Conservation (phyloP, 2,888 invertebrate species). For the Amiota mariae region DNA sequence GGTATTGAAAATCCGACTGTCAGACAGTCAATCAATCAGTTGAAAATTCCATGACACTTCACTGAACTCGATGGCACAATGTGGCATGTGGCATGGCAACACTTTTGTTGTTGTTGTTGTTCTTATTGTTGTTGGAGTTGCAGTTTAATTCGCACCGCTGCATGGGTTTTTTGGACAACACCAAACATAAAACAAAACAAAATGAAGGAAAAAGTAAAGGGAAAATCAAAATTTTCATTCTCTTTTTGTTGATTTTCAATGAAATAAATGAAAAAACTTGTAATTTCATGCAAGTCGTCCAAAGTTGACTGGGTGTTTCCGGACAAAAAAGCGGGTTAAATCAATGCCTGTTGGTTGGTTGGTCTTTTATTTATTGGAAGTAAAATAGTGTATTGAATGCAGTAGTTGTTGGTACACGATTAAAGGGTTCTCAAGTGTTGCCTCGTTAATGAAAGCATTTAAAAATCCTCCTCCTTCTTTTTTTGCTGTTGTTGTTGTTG, state of each 20-base stretch:
- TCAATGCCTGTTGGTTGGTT: too few species aligned
- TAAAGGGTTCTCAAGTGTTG: too few species aligned
- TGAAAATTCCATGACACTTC: constrained; percentile 22
- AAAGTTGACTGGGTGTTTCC: background rate
- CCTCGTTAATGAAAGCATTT: too few species aligned
- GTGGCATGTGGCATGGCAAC: too few species aligned
- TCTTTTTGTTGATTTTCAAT: background rate
- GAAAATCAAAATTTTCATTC: background rate
- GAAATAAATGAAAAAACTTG: constrained; percentile 22
- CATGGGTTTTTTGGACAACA: constrained; percentile 2
- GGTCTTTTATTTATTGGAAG: too few species aligned
- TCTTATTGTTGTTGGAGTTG: too few species aligned
- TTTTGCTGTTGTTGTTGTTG: too few species aligned
- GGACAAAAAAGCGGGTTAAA: too few species aligned
- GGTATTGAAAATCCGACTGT: background rate
- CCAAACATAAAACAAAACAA: too few species aligned
- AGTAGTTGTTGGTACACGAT: too few species aligned
- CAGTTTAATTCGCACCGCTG: constrained; percentile 18
- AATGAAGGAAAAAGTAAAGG: background rate
- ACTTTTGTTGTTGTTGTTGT: background rate
- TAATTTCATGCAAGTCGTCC: constrained; percentile 19
- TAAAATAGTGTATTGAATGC: too few species aligned
- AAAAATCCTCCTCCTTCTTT: too few species aligned
- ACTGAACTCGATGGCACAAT: constrained; percentile 10
- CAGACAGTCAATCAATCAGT: constrained; percentile 28